Percentiles rank a stretch among this genome's conserved stretches.
These are phyloP conservation scores for Thaumatotibia leucotreta DNA, from an alignment of 1,140 invertebrate genomes.

Conservation along the genomic window DNA sequence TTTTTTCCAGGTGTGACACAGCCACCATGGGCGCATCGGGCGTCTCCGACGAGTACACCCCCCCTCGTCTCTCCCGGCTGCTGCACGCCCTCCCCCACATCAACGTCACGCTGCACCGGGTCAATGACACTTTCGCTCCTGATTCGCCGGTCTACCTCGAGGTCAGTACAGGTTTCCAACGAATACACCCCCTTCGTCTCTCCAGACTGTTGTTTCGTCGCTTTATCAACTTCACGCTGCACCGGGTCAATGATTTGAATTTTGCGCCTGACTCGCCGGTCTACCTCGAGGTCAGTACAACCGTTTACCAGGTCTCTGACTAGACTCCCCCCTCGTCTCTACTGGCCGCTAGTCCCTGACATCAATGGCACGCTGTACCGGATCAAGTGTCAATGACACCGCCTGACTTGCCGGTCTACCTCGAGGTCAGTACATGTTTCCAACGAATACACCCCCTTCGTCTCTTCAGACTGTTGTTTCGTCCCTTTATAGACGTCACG, in stretches of 20 bases:
- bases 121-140: constrained; percentile 94
- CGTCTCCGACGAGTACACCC: constrained; percentile 83
- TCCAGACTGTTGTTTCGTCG: too few relatives aligned
- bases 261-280: too few relatives aligned
- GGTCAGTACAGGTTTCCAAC: constrained; percentile 75
- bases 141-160: constrained; percentile 92
- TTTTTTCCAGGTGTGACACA: constrained; percentile 39
- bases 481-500: too few relatives aligned
- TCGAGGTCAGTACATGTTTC: constrained; percentile 83
- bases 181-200: too few relatives aligned
- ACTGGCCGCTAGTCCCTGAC: constrained; percentile 90
- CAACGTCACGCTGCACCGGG: constrained; percentile 90
- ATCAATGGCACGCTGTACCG: constrained; percentile 91
- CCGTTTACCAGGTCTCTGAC: too few relatives aligned
- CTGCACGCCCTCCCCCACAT: constrained; percentile 91
- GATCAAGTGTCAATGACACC: constrained; percentile 95
- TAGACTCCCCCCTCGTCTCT: constrained; percentile 89
- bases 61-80: constrained; percentile 88
- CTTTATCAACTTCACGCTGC: too few relatives aligned
- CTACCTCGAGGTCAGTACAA: too few relatives aligned
- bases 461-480: too few relatives aligned
- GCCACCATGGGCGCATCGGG: constrained; percentile 62
- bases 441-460: too few relatives aligned
- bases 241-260: constrained; percentile 92
- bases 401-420: constrained; percentile 90